phyloP scores from a whole-genome alignment of 2,888 invertebrate species.

The Polyommatus icarus region DNA sequence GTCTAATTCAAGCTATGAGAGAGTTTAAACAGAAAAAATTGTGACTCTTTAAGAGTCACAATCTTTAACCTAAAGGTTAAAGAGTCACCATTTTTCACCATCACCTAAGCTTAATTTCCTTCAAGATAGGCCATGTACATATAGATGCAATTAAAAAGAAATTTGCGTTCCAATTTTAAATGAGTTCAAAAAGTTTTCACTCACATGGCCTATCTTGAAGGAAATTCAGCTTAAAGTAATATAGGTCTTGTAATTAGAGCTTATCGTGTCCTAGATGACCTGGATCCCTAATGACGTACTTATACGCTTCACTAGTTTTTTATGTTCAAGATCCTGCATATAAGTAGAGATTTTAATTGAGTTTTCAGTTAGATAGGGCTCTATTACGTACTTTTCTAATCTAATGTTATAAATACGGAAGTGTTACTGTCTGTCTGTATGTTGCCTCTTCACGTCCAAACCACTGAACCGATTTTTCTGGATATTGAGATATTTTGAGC shows the following conservation, averaged over 20 bases:
- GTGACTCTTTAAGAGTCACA: neutral
- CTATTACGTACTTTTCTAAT: neutral
- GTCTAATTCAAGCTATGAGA: no score
- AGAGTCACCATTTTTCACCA: no score
- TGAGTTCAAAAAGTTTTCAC: constrained; percentile 12
- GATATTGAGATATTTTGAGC: no score
- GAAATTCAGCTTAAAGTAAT: constrained; percentile 5
- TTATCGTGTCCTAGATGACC: constrained; percentile 12
- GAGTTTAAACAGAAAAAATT: neutral
- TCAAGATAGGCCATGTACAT: no score
- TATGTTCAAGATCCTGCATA: constrained; percentile 3
- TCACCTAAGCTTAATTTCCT: no score
- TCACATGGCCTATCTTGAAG: constrained; percentile 7
- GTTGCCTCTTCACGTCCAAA: no score
- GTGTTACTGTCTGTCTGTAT: no score
- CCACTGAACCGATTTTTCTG: no score
- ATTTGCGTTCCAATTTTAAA: constrained; percentile 17
- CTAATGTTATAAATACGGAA: no score
- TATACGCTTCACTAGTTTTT: constrained; percentile 23
- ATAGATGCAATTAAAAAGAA: neutral
- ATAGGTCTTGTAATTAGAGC: constrained; percentile 22
- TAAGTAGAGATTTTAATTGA: neutral
- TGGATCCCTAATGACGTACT: constrained; percentile 23
- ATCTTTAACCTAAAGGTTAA: no score
- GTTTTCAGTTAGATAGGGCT: neutral